phyloP scores from a whole-genome alignment of 2,113 vertebrate genomes.

The Neotoma lepida region DNA sequence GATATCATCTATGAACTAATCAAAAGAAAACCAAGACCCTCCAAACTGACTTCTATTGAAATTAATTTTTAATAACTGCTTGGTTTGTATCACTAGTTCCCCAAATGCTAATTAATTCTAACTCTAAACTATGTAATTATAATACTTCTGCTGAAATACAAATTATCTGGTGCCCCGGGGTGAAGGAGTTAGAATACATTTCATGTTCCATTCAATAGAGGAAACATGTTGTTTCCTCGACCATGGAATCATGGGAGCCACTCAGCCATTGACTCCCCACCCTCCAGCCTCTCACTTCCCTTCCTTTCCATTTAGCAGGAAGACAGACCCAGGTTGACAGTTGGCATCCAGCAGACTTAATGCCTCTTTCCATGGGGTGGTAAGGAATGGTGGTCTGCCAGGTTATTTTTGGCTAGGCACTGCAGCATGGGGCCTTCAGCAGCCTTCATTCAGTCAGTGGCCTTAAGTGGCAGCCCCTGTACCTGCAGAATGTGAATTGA shows the following conservation, averaged over 20 bases:
- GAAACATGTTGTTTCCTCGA: conserved; percentile 66
- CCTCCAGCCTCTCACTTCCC: conserved; percentile 31
- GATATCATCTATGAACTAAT: conserved; percentile 33
- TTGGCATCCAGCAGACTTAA: conserved; percentile 79
- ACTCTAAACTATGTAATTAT: conserved; percentile 81
- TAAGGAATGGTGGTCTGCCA: conserved; percentile 67
- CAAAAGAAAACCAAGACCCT: conserved; percentile 66
- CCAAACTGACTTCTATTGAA: conserved; percentile 76
- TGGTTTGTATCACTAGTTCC: conserved; percentile 78
- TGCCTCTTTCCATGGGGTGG: conserved; percentile 59
- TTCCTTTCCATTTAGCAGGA: conserved; percentile 70
- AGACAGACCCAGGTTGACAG: conserved; percentile 76
- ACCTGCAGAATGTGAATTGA: conserved; percentile 92
- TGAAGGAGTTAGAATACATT: conserved; percentile 72
- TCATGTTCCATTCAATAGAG: conserved; percentile 77
- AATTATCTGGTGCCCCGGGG: conserved; percentile 81
- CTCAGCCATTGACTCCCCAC: background rate
- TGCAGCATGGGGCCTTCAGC: conserved; percentile 78
- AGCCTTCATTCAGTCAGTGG: conserved; percentile 85
- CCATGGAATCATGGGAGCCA: conserved; percentile 45
- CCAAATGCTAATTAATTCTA: conserved; percentile 84
- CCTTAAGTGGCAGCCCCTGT: conserved; percentile 85
- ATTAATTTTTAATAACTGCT: conserved; percentile 83
- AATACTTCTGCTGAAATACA: conserved; percentile 81
- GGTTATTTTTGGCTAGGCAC: conserved; percentile 85